Evolutionary conservation across 2,113 vertebrate genomes (phyloP).

Genomic region (Hypocryptadius cinnamomeus): DNA sequence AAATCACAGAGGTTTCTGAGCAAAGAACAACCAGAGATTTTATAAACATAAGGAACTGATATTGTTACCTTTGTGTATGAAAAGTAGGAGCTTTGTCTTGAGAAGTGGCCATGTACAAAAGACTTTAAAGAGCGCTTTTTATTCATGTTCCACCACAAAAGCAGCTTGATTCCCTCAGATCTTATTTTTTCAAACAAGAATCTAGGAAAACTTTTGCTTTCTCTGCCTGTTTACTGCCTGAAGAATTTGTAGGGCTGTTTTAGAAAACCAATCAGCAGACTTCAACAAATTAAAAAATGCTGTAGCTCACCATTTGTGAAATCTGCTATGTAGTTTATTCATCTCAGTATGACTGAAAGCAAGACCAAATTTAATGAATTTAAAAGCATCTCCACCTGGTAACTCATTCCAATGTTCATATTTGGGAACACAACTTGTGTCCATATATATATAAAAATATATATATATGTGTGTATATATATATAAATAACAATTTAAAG

Average conservation of each 20-base stretch:
- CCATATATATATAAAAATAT: too few relatives aligned
- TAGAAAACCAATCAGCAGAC: background rate
- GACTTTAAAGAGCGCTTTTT: background rate
- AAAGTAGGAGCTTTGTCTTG: background rate
- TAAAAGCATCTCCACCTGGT: background rate
- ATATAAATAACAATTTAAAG: background rate
- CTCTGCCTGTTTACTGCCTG: background rate
- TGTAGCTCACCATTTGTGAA: background rate
- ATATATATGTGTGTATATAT: too few relatives aligned
- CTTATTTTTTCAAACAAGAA: slow-evolving; percentile 21
- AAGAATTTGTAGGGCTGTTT: background rate
- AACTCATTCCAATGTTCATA: background rate
- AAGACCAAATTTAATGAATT: background rate
- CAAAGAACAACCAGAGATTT: slow-evolving; percentile 30
- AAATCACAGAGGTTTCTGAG: slow-evolving; percentile 48
- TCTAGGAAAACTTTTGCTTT: background rate
- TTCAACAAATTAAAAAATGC: background rate
- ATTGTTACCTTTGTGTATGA: background rate
- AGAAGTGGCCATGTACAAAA: background rate
- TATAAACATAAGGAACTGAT: slow-evolving; percentile 15
- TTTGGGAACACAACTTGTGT: background rate
- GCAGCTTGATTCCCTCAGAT: background rate
- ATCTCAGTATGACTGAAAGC: background rate
- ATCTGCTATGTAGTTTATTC: background rate
- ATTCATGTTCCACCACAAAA: background rate